Evolutionary conservation across 2,113 vertebrate genomes (phyloP).

Genomic region (Lates calcarifer): DNA sequence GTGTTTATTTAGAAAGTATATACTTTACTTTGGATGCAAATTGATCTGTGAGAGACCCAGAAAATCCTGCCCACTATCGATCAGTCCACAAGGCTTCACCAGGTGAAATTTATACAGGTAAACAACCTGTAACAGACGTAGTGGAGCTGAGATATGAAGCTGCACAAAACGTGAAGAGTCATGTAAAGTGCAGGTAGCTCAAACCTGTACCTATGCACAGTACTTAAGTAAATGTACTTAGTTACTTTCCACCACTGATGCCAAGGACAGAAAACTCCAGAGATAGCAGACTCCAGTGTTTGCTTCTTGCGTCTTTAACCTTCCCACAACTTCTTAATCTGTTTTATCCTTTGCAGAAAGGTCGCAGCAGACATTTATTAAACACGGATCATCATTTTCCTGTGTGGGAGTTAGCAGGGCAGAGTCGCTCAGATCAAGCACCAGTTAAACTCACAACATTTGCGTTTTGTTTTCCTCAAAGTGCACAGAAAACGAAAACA

Average conservation of each 20-base stretch:
- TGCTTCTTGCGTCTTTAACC: background rate
- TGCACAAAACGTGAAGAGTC: too few relatives aligned
- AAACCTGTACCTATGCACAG: background rate
- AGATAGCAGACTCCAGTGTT: background rate
- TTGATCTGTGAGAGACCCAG: too few relatives aligned
- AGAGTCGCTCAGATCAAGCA: background rate
- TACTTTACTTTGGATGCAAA: too few relatives aligned
- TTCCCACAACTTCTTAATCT: background rate
- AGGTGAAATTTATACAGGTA: too few relatives aligned
- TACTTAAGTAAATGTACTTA: background rate
- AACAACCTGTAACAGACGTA: too few relatives aligned
- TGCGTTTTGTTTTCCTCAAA: background rate
- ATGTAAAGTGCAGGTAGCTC: too few relatives aligned
- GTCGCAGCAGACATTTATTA: background rate
- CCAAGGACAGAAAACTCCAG: conserved; percentile 11
- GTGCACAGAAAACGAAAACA: background rate
- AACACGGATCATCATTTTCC: background rate
- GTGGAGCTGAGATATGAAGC: too few relatives aligned
- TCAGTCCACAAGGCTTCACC: too few relatives aligned
- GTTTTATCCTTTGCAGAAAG: too few relatives aligned
- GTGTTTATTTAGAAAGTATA: too few relatives aligned
- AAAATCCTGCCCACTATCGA: too few relatives aligned
- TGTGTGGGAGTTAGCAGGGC: background rate
- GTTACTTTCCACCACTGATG: background rate
- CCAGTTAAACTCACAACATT: background rate